Evolutionary conservation across 1,140 invertebrate genomes (phyloP), one percentile per base, ranked within the genome.

Genomic region (Homalodisca vitripennis): DNA sequence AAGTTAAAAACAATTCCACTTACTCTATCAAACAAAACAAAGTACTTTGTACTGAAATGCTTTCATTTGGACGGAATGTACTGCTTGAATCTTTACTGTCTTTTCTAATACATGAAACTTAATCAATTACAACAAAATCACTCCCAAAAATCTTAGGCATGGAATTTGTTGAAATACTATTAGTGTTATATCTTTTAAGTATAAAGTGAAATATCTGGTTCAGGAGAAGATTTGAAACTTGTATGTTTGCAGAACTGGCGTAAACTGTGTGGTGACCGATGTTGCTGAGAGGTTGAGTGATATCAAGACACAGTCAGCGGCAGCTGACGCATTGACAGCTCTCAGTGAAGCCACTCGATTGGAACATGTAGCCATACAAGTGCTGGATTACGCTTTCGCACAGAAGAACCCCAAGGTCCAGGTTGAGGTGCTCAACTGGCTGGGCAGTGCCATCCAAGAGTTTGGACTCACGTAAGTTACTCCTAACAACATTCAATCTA

Each of bases 321-420:
- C 90, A 0, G 83, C 83, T 17, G 91, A 93, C 60, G 88, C 88
- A 3, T 80, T 97, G 0, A 88, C 88, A 0, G 83, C 85, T 30
- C 86, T 94, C 48, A 87, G 91, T 0, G 93, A 95, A 75, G 88
- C 89, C 0, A 89, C 88, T 22, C 88, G 84, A 46, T 80, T 97
- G 24, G 91, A 94, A 67, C 87, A 87, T 72, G 85, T 96, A 0
- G 83, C 89, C 6, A 84, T 84, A 51, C 86, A 90, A 77, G 87
- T 91, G 2, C 75, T 92, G 0, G 82, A 85, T 3, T 90, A 87
- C 77, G 89, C 92, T 0, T 93, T 95, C 78, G 88, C 78, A 57
- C 92, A 95, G 78, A 96, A 95, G 80, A 97, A 92, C 78, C 95
- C 95, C 0, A 96, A 95, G 78, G 92, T 95, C 34, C 92, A 95